These are phyloP conservation scores for Eunapius fragilis DNA, from an alignment of 37 sponge, comb jelly and placozoan species.

Conservation along the genomic window DNA sequence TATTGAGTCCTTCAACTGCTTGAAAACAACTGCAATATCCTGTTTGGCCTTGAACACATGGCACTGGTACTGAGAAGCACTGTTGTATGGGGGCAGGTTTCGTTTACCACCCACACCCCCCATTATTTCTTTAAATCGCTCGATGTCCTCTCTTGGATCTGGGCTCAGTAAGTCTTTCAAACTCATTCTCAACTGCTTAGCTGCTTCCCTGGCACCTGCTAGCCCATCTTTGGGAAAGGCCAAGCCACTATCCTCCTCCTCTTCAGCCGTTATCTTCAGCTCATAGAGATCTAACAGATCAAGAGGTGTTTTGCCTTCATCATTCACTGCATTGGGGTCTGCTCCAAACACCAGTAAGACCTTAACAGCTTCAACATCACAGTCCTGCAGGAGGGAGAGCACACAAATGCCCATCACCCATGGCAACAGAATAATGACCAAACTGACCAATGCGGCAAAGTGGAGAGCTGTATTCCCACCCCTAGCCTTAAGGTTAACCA, in stretches of 20 bases:
- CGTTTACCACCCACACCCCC: background rate
- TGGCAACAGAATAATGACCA: background rate
- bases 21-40: background rate
- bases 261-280: background rate
- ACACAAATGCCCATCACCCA: background rate
- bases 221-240: background rate
- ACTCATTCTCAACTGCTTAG: background rate
- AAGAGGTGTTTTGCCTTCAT: conserved; percentile 1
- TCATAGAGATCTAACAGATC: background rate
- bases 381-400: background rate
- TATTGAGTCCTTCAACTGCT: background rate
- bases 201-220: background rate
- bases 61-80: background rate
- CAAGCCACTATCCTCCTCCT: background rate
- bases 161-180: background rate
- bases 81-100: background rate
- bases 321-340: background rate
- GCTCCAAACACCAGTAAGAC: conserved; percentile 3
- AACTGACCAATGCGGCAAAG: background rate
- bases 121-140: background rate
- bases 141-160: background rate
- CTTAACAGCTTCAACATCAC: background rate
- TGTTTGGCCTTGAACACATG: background rate
- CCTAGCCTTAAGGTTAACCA: background rate
- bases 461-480: conserved; percentile 8